Evolutionary conservation across 1,140 invertebrate genomes (phyloP).

Genomic region (Brachionus asplanchnoidis): DNA sequence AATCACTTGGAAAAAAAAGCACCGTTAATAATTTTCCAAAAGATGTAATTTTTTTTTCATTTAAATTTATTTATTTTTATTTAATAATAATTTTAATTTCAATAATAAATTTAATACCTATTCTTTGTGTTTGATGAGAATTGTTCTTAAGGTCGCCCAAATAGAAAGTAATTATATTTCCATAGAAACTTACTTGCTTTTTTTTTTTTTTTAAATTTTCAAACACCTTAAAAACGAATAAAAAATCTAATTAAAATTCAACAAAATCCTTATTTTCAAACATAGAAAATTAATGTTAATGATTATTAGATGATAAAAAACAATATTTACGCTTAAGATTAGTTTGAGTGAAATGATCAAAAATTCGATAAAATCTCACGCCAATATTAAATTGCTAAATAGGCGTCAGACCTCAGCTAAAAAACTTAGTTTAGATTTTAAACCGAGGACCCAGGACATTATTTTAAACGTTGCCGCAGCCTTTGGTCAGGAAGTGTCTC

Average conservation of each 20-base stretch:
- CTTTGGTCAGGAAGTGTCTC: neutral
- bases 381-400: neutral
- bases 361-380: neutral
- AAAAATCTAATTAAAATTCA: conserved; percentile 12
- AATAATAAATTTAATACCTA: neutral
- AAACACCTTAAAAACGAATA: neutral
- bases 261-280: neutral
- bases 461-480: conserved; percentile 40
- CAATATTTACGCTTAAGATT: neutral
- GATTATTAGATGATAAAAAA: neutral
- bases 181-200: conserved; percentile 26
- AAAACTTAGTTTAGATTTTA: neutral
- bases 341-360: neutral
- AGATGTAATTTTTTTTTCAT: neutral
- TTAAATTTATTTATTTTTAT: neutral
- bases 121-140: neutral
- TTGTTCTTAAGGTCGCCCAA: neutral
- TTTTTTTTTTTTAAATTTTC: neutral
- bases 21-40: neutral
- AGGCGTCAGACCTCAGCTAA: neutral
- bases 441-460: neutral
- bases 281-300: neutral
- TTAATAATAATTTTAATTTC: conserved; percentile 9
- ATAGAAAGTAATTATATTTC: neutral
- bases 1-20: no score